Conservation (phyloP, 1,140 invertebrate genomes). For the Tetramorium simillimum region DNA sequence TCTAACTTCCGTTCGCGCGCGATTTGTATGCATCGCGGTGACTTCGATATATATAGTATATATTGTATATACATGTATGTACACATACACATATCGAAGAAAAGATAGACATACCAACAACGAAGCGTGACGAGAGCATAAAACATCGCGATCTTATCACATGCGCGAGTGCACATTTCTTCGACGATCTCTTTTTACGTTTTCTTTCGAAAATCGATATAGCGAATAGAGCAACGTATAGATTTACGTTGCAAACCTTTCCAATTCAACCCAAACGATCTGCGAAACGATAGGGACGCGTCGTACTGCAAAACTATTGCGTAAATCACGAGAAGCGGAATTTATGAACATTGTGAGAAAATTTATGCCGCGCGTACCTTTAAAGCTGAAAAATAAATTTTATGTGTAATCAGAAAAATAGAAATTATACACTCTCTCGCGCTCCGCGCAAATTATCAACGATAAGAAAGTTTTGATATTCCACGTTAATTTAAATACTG, state of each 20-base stretch:
- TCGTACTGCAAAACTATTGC: not conserved
- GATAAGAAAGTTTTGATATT: not conserved
- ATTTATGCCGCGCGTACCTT: not conserved
- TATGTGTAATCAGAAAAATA: not conserved
- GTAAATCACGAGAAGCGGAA: not conserved
- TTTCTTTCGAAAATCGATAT: not conserved
- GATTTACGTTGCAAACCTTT: conserved; percentile 9
- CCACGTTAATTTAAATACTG: not conserved
- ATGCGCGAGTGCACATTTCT: not conserved
- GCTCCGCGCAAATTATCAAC: not conserved
- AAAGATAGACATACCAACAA: conserved; percentile 12
- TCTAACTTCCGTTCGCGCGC: conserved; percentile 21
- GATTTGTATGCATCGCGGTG: conserved; percentile 42
- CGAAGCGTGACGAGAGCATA: conserved; percentile 12
- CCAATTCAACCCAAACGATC: not conserved
- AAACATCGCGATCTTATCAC: conserved; percentile 12
- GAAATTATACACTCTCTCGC: not conserved
- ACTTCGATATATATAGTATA: conserved; percentile 1
- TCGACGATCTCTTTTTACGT: not conserved
- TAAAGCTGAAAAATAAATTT: not conserved
- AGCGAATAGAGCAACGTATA: not conserved
- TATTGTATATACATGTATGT: too few relatives aligned
- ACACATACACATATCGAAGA: not conserved
- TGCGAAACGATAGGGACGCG: not conserved
- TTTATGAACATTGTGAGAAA: not conserved